Evolutionary conservation across 1,140 invertebrate genomes (phyloP), one percentile per base, ranked within the genome.

Genomic region (Drosophila bocqueti): DNA sequence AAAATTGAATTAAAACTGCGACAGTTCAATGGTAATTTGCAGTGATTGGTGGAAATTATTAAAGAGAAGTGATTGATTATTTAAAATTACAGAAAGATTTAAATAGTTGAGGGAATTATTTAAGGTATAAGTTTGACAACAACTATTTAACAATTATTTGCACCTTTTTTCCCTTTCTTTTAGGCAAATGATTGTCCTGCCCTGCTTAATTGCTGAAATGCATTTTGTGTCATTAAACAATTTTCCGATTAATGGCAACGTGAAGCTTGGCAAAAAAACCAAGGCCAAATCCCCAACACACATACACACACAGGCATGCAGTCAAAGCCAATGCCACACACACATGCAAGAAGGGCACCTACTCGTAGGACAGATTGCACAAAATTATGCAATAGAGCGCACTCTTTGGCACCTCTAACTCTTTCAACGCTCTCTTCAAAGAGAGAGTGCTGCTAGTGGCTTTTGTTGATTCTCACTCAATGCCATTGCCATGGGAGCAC

Each of bases 401-500:
- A 31, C 78, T 60, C 77, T 67, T 59, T 47, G 18, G 36, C 50
- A 59, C 52, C 55, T 42, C 61, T 50, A 65, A 59, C 58, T 61
- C 67, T 74, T 76, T 57, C n/a, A 46, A 7, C 15, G 34, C 47
- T 31, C 76, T 80, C 81, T 78, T 79, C 62, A 59, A 59, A 73
- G 40, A 58, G 52, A 18, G 29, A 34, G 47, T 11, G n/a, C 38
- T 68, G 47, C 50, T 21, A 13, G 15, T 57, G 42, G 40, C 55
- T 21, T 52, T 42, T 58, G 45, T 36, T 43, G 55, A 60, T 76
- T 72, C 74, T 79, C 72, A 60, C 73, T 91, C 89, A 91, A 89
- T 91, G 84, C 89, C 89, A 91, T 89, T 91, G 89, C 76, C 89
- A 91, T 89, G 81, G 87, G 59, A 76, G 85, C 49, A 73, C 10